Evolutionary conservation across 2,888 invertebrate species (phyloP).

Genomic region (Panopea generosa): DNA sequence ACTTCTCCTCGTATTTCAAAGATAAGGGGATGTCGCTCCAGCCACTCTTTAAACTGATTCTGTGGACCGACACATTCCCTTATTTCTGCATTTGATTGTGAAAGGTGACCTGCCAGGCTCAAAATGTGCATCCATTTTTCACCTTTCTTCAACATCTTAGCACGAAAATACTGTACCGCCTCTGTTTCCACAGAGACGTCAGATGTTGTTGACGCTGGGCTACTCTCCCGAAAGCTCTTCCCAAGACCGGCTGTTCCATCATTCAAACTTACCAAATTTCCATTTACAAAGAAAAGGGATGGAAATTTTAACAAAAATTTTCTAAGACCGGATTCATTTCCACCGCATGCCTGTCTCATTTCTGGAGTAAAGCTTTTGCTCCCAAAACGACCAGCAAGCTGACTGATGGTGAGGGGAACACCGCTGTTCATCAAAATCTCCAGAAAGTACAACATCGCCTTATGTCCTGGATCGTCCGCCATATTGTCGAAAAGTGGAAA

Average conservation of each 20-base stretch:
- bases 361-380: conserved; percentile 99
- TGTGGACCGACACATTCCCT: conserved; percentile 87
- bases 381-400: conserved; percentile 99
- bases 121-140: conserved; percentile 98
- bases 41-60: conserved; percentile 84
- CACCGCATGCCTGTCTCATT: conserved; percentile 91
- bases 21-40: conserved; percentile 84
- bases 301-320: conserved; percentile 99
- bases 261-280: conserved; percentile 81
- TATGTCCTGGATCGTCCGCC: conserved; percentile 84
- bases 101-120: conserved; percentile 97
- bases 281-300: conserved; percentile 97
- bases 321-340: conserved; percentile 96
- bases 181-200: conserved; percentile 90
- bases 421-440: conserved; percentile 98
- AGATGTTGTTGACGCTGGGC: conserved; percentile 78
- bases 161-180: conserved; percentile 98
- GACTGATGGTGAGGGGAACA: conserved; percentile 97
- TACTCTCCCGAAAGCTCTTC: conserved; percentile 81
- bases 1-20: conserved; percentile 84
- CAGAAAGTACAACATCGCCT: conserved; percentile 95
- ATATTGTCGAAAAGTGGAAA: conserved; percentile 67
- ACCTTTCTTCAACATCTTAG: conserved; percentile 97
- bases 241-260: conserved; percentile 83
- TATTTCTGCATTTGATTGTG: conserved; percentile 98